Base-by-base conservation (phyloP, 2,113 vertebrate species). In the Numenius arquata region DNA sequence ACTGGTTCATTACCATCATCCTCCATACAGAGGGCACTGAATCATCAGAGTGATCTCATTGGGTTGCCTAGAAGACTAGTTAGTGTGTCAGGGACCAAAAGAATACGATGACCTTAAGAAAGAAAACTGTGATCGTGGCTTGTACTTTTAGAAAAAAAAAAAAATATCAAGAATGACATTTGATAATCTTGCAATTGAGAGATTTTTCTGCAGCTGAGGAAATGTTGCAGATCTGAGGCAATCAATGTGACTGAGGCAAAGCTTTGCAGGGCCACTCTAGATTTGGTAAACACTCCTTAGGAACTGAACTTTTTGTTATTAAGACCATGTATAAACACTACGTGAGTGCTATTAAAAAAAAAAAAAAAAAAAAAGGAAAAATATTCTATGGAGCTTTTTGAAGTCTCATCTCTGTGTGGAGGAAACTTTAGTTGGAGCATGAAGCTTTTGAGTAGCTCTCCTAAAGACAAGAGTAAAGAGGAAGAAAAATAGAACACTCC, bases 321-420 rank as follows among this genome's bases (percentile, higher is more conserved):
- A 15, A 2, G 8, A 79, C 13, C 0, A 0, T 15, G 5, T 25
- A 17, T 34, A 71, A 53, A 58, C 5, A 32, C 3, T 34, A 4
- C 0, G 0, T 48, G 15, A 75, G 15, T n/a, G 5, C 2, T 30
- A 56, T 19, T 16, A 17, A 20, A 25, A 11, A 40, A 30, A 15
- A 20, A 18, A 29, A 48, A 48, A 48, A 23, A 20, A 50, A 20
- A 50, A 43, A 43, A 43, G 11, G 6, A 43, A 25, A n/a, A 2
- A 3, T 7, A 3, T 25, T 11, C 8, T 36, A 2, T 17, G 5
- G 26, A 61, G 6, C 1, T 58, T 71, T 74, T 34, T 55, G 14
- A 85, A 41, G 11, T n/a, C 52, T 21, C 4, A 52, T 53, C 9
- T 89, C 38, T 53, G 0, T 71, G 20, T 32, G 5, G 15, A 45